Conservation (phyloP, 2,888 invertebrate genomes). For the Slavum lentiscoides region DNA sequence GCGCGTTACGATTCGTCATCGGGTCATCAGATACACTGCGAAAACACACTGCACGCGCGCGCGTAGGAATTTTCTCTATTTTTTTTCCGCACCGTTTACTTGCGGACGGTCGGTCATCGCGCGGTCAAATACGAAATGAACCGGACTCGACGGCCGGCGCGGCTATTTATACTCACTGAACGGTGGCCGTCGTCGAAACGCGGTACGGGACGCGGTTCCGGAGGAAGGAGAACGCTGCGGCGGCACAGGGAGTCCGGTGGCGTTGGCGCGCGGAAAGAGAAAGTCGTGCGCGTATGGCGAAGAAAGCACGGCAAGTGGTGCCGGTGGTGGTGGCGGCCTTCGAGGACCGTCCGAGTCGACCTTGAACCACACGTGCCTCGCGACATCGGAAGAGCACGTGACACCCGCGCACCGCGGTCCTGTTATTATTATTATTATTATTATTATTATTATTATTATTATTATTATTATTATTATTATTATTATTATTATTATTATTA, state of each 20-base stretch:
- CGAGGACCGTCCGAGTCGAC: conserved; percentile 18
- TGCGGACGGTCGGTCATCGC: conserved; percentile 26
- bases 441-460: too few relatives aligned
- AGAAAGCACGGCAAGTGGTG: conserved; percentile 29
- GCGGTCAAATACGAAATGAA: conserved; percentile 43
- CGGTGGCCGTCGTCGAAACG: neutral
- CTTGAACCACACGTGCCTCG: conserved; percentile 38
- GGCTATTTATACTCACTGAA: conserved; percentile 26
- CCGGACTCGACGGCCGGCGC: conserved; percentile 32
- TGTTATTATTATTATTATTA: too few relatives aligned
- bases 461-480: too few relatives aligned
- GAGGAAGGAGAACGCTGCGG: neutral
- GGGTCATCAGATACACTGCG: too few relatives aligned
- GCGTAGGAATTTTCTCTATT: too few relatives aligned
- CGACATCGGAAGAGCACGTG: neutral
- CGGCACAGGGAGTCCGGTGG: neutral
- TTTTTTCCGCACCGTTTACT: too few relatives aligned
- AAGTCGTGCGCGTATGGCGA: neutral
- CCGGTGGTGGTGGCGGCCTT: too few relatives aligned
- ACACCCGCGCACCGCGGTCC: neutral
- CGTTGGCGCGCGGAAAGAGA: neutral
- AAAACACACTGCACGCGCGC: too few relatives aligned
- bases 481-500: too few relatives aligned
- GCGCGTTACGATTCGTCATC: too few relatives aligned
- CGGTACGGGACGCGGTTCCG: conserved; percentile 5